Base-by-base conservation (phyloP, 2,113 vertebrate genomes). In the Nothobranchius kuhntae region DNA sequence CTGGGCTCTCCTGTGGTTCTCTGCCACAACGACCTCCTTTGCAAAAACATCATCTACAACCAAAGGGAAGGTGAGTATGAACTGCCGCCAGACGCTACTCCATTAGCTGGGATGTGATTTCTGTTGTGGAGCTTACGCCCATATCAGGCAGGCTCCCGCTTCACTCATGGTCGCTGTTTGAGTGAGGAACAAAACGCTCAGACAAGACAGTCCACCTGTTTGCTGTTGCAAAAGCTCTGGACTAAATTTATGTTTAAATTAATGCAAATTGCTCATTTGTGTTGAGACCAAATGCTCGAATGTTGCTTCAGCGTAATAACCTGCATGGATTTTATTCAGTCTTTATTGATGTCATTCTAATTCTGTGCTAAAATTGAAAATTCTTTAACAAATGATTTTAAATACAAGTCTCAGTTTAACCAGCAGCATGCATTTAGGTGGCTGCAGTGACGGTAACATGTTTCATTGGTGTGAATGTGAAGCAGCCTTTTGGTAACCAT, bases 21-120 rank as follows among this genome's bases (percentile, higher is more conserved):
- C 62, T 98, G 97, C 89, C 98, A 99, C 92, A 99, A 99, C 26
- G 97, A 99, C 86, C 94, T 99, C 48, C 93, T 99, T 81, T 98
- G 96, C 94, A 99, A 99, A 92, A 99, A 99, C 89, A 99, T 99
- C 86, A 99, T 99, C 92, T 99, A 94, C 92, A 96, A 96, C 87
- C 91, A 95, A 89, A 93, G 93, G 87, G 90, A 91, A 93, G 96
- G 98, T 99, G 93, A 91, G 96, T 93, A 65, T 68, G 46, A 36
- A 13, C 36, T 11, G 38, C 52, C 47, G 14, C 1, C 53, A 65
- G 52, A 84, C 69, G 12, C 55, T 65, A 35, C 45, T 47, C 69
- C 74, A 61, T 81, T 76, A 67, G 54, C 51, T 77, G 81, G 81
- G 59, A 81, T 74, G 75, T 62, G 74, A 78, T 58, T 60, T 68